A percentile compares a stretch with the other conserved stretches of the same genome.
Conservation (phyloP, 2,888 invertebrate species). For the Caenorhabditis panamensis region DNA sequence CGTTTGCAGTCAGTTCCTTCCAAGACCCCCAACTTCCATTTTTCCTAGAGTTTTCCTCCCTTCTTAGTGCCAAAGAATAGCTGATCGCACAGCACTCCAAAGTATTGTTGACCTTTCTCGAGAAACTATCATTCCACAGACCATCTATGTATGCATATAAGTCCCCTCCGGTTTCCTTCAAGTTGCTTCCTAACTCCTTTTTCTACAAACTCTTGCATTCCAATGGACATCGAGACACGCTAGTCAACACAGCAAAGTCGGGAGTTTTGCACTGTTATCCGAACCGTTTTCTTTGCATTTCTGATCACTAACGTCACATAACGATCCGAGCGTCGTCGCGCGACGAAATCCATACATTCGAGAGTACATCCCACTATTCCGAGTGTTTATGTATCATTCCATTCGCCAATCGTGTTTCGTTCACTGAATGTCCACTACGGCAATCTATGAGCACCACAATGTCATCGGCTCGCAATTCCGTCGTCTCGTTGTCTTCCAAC, state of each 20-base stretch:
- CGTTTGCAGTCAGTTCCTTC: not conserved
- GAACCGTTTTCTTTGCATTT: slow-evolving; percentile 56
- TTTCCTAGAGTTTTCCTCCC: not conserved
- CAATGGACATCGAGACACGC: slow-evolving; percentile 43
- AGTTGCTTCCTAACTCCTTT: slow-evolving; percentile 19
- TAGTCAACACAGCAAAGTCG: slow-evolving; percentile 35
- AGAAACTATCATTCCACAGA: slow-evolving; percentile 31
- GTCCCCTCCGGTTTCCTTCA: slow-evolving; percentile 15
- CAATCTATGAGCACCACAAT: slow-evolving; percentile 55
- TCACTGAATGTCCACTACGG: slow-evolving; percentile 39
- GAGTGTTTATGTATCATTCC: slow-evolving; percentile 53
- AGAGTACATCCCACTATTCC: slow-evolving; percentile 56
- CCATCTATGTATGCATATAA: slow-evolving; percentile 52
- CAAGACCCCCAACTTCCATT: not conserved
- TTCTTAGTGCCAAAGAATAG: not conserved
- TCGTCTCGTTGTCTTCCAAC: slow-evolving; percentile 73
- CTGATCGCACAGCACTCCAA: slow-evolving; percentile 3
- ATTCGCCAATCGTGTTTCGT: slow-evolving; percentile 43
- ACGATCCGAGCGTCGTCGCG: slow-evolving; percentile 17
- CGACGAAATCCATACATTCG: slow-evolving; percentile 52
- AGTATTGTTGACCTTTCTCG: slow-evolving; percentile 44
- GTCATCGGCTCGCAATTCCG: slow-evolving; percentile 73
- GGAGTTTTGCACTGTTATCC: slow-evolving; percentile 40
- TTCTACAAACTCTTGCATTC: slow-evolving; percentile 49
- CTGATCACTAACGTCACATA: slow-evolving; percentile 41